Conservation (phyloP, 2,797 vertebrate genomes). For the Pseudomugil gertrudae region DNA sequence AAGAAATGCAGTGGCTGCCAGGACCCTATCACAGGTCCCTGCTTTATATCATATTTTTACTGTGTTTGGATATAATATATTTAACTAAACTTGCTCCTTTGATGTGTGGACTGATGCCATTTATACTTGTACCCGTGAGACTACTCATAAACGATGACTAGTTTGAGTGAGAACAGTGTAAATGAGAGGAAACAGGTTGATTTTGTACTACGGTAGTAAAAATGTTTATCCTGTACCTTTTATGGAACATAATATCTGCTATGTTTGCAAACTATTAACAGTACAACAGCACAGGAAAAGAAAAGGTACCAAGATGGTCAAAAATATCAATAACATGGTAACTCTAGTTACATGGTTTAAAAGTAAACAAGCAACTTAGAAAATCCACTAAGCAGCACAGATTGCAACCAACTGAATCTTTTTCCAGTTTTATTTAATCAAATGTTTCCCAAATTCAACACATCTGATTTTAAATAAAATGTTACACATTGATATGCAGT, state of each 20-base stretch:
- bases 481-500: too few species aligned
- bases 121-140: not conserved
- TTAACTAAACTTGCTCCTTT: not conserved
- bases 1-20: conserved; percentile 95
- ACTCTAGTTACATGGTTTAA: not conserved
- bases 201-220: not conserved
- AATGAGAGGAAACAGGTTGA: too few species aligned
- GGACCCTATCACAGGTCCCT: conserved; percentile 92
- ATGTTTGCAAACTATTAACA: not conserved
- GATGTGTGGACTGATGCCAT: not conserved
- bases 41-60: not conserved
- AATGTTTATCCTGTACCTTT: not conserved
- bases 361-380: not conserved
- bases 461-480: too few species aligned
- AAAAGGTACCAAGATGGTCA: not conserved
- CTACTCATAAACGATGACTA: too few species aligned
- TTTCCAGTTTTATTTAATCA: too few species aligned
- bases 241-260: not conserved
- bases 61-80: not conserved
- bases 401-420: not conserved
- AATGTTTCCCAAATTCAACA: too few species aligned
- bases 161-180: not conserved
- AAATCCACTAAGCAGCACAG: not conserved
- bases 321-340: not conserved
- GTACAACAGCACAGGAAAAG: too few species aligned